A percentile compares a stretch with the other conserved stretches of the same genome.
Evolutionary conservation across 1,140 invertebrate species (phyloP).

Genomic region (Sogatella furcifera): DNA sequence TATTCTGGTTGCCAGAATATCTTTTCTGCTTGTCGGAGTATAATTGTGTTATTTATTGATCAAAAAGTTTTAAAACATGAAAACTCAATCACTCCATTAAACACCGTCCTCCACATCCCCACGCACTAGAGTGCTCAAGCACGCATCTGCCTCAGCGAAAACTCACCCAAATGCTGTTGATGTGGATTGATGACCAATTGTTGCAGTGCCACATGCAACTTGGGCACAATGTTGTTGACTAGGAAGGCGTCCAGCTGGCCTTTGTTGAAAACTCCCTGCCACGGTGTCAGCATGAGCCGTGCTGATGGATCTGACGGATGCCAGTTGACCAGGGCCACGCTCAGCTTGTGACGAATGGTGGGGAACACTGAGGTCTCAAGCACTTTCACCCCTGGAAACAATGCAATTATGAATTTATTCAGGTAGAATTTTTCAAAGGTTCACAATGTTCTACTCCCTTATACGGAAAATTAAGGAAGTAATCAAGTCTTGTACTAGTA

Average conservation of each 20-base stretch:
- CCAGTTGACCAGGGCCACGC: constrained; percentile 79
- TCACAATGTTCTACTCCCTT: too few species aligned
- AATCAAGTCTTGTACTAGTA: too few species aligned
- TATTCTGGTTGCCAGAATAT: too few species aligned
- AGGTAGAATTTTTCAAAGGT: background rate
- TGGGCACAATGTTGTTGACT: constrained; percentile 83
- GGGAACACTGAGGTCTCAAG: constrained; percentile 78
- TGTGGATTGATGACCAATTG: constrained; percentile 78
- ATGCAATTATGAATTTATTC: too few species aligned
- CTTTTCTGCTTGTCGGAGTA: too few species aligned
- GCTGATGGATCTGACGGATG: constrained; percentile 87
- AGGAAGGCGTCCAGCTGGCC: constrained; percentile 77
- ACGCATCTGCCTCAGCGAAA: too few species aligned
- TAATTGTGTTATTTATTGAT: too few species aligned
- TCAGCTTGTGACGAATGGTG: constrained; percentile 84
- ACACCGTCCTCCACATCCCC: too few species aligned
- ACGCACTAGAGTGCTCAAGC: background rate
- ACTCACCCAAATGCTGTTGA: constrained; percentile 58
- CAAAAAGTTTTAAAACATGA: too few species aligned
- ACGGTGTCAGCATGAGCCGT: constrained; percentile 82
- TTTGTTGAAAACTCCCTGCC: constrained; percentile 74
- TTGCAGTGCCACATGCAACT: constrained; percentile 61
- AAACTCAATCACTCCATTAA: too few species aligned
- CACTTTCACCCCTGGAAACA: constrained; percentile 30
- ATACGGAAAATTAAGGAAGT: too few species aligned